Base-by-base conservation (phyloP, 2,113 vertebrate genomes). In the Alligator mississippiensis region DNA sequence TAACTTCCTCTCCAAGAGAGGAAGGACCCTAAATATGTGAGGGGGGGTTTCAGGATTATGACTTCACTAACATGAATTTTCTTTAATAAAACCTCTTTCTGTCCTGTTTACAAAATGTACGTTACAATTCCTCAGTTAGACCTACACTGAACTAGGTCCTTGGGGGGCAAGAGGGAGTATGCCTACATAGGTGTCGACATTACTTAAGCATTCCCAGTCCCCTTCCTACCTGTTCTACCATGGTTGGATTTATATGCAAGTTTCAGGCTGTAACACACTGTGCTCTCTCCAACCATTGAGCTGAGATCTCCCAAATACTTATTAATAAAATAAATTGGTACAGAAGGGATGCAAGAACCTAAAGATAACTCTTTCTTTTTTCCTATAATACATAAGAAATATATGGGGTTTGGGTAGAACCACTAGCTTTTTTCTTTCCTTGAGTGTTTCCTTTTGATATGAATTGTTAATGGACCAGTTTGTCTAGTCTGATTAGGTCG, bases 401-500 rank as follows among this genome's bases (percentile, higher is more conserved):
- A 47, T 94, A 84, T 93, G 93, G 72, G 86, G 93, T 95, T 95
- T 92, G 95, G 95, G 94, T 97, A 97, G 96, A 97, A 96, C 97
- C 93, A 97, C 95, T 96, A 95, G 89, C 89, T 75, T 95, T 97
- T 90, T 92, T 77, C 85, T 68, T 89, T 55, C 95, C 88, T 89
- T 62, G 90, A 97, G 89, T 94, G 93, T 96, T 78, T 97, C 95
- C 92, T 97, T 97, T 97, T 96, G 92, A 91, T 97, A 90, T 85
- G 93, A 96, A 96, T 95, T 96, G 96, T 97, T 97, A 97, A 96
- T 92, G 95, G 97, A 97, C 97, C 98, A 97, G 97, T 97, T 97
- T 97, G 93, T 93, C 89, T 86, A 95, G 82, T 87, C 47, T 96
- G 95, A 93, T 96, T 90, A 97, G 97, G 94, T 96, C 85, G 82